Conservation (phyloP, 2,113 vertebrate genomes). For the Halichoeres trimaculatus region DNA sequence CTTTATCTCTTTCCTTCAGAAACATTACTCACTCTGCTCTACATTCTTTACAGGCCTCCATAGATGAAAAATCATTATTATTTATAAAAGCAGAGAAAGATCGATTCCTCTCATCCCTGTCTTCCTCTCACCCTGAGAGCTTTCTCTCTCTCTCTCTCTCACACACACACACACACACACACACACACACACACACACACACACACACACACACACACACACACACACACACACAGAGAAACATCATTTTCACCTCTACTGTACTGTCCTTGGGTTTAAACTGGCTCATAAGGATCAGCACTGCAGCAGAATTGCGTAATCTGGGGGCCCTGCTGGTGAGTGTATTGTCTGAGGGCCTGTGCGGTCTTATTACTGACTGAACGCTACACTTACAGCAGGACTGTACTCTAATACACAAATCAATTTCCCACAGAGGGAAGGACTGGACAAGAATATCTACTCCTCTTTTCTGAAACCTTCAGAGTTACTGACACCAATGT, state of each 20-base stretch:
- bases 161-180: no score
- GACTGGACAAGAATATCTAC: constrained; percentile 33
- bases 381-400: constrained; percentile 64
- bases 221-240: constrained; percentile 7
- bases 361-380: constrained; percentile 68
- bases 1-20: background rate
- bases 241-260: constrained; percentile 70
- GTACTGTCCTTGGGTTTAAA: constrained; percentile 74
- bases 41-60: background rate
- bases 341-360: constrained; percentile 48
- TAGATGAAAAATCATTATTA: constrained; percentile 30
- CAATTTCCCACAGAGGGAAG: constrained; percentile 54
- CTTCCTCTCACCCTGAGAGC: constrained; percentile 26
- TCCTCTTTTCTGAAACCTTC: constrained; percentile 47
- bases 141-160: no score
- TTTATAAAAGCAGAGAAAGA: constrained; percentile 55
- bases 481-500: constrained; percentile 29
- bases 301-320: constrained; percentile 77
- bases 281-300: constrained; percentile 74
- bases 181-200: constrained; percentile 15
- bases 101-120: constrained; percentile 48
- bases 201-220: constrained; percentile 15
- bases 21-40: constrained; percentile 2
- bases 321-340: constrained; percentile 53
- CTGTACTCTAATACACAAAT: constrained; percentile 64